Base-by-base conservation (phyloP, 2,797 vertebrate species). In the Ispidina picta region DNA sequence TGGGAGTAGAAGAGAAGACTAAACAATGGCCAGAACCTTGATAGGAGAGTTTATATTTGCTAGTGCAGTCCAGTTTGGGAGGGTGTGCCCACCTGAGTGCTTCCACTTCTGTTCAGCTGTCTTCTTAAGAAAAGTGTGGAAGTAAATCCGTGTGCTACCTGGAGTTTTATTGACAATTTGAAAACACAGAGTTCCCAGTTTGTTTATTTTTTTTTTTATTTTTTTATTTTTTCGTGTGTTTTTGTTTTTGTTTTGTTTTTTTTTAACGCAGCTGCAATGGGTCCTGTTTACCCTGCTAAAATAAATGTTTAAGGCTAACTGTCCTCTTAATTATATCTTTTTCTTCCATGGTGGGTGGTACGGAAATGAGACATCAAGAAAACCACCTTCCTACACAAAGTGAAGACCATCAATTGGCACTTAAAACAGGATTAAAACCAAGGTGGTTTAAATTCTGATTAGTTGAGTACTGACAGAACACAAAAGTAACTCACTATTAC, bases 291-390 rank as follows among this genome's bases (percentile, higher is more conserved):
- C 11, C 43, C 9, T 82, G 64, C 25, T 93, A 88, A 92, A 94
- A 90, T 95, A 95, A 96, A 95, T 95, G 90, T 95, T 95, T 95
- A 91, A 91, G 63, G 60, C 72, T 83, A 76, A 83, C 83, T 86
- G 0, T 93, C 52, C 35, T 81, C 60, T 55, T 70, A 72, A 86
- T 55, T 39, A 81, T 63, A 72, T 14, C 48, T 79, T 70, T 83
- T 91, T 74, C 37, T 88, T 33, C 5, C 5, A 4, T 79, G 86
- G 88, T 93, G 77, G 71, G 90, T 86, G 83, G 94, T 23, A 84
- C 74, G 88, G 68, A 91, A 91, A 84, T 86, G 90, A 95, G 88
- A 56, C 77, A 54, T 92, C 68, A 59, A 81, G 66, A 93, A 87
- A 86, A 54, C 65, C 44, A 29, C 7, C 19, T 8, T 87, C 35